These are phyloP conservation scores for Nothobranchius furzeri DNA, from an alignment of 2,113 vertebrate genomes.

Conservation along the genomic window DNA sequence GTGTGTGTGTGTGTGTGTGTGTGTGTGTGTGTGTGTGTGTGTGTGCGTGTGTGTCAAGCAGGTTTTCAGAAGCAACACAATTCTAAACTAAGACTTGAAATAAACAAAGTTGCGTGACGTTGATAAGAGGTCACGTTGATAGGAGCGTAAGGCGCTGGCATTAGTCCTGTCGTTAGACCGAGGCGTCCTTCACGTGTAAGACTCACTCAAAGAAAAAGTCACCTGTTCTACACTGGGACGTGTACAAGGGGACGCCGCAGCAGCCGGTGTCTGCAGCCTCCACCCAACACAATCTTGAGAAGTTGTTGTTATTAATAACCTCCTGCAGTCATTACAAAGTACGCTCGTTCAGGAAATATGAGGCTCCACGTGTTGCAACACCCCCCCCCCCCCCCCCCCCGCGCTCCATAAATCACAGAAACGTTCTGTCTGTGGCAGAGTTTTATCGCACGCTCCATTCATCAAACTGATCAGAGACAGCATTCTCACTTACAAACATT, in stretches of 20 bases:
- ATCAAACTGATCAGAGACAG: conserved; percentile 2
- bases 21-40: too few species aligned
- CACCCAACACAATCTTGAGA: background rate
- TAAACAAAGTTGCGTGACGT: too few species aligned
- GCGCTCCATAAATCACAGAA: conserved; percentile 12
- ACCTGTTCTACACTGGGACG: too few species aligned
- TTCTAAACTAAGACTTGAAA: too few species aligned
- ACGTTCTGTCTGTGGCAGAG: background rate
- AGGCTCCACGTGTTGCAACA: background rate
- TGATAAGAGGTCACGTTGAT: too few species aligned
- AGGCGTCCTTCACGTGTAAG: too few species aligned
- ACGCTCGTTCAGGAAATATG: background rate
- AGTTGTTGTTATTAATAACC: conserved; percentile 5
- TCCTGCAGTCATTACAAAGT: background rate
- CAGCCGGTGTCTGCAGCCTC: background rate
- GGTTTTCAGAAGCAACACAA: too few species aligned
- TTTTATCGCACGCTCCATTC: conserved; percentile 3
- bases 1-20: too few species aligned
- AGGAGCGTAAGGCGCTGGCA: too few species aligned
- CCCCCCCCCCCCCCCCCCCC: background rate
- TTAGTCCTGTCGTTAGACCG: too few species aligned
- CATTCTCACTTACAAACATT: background rate
- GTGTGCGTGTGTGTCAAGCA: too few species aligned
- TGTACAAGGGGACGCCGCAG: background rate
- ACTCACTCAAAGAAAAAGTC: too few species aligned